A percentile compares a stretch with the other conserved stretches of the same genome.
Conservation (phyloP, 2,113 vertebrate genomes). For the Tachycineta bicolor region DNA sequence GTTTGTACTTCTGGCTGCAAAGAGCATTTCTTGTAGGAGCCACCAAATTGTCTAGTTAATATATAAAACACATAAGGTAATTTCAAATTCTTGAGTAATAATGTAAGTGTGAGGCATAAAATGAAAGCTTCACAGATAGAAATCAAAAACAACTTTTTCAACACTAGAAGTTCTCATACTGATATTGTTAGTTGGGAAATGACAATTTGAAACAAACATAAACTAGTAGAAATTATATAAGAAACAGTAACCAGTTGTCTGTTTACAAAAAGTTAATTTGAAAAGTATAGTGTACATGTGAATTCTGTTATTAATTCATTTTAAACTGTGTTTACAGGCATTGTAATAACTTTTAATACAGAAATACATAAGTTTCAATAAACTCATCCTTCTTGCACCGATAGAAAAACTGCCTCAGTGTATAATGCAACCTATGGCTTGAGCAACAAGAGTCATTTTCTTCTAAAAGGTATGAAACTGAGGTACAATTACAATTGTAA, state of each 20-base stretch:
- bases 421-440: background rate
- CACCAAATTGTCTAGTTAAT: constrained; percentile 75
- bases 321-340: background rate
- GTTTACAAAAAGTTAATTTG: background rate
- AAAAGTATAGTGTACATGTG: background rate
- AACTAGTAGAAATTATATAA: background rate
- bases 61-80: constrained; percentile 45
- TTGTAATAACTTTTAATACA: background rate
- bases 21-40: constrained; percentile 75
- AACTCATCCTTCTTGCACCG: background rate
- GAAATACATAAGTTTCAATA: background rate
- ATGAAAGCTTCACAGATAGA: background rate
- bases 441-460: background rate
- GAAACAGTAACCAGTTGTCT: background rate
- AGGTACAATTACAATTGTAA: background rate
- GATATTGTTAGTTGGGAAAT: background rate
- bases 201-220: background rate
- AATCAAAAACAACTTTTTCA: background rate
- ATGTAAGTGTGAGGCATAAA: background rate
- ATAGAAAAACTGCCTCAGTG: background rate
- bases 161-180: background rate
- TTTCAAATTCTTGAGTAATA: constrained; percentile 17
- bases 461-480: background rate
- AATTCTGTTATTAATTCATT: background rate
- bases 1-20: constrained; percentile 80